These are phyloP conservation scores for Sarcophaga peregrina DNA, from an alignment of 1,140 invertebrate species.

Conservation along the genomic window DNA sequence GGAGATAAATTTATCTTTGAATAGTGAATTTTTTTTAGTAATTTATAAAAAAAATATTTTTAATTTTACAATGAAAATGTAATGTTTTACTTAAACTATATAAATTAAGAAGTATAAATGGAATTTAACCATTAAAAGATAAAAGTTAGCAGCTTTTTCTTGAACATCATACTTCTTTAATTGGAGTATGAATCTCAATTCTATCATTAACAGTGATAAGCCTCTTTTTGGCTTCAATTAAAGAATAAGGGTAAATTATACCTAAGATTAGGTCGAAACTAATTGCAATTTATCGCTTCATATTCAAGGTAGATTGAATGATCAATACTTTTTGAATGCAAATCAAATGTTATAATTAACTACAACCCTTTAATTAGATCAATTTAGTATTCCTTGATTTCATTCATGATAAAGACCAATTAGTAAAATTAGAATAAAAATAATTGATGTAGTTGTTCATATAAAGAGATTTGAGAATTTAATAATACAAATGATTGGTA, in stretches of 20 bases:
- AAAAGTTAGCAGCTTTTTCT: conserved; percentile 70
- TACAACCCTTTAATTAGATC: conserved; percentile 71
- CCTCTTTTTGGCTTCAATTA: conserved; percentile 72
- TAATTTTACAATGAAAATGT: conserved; percentile 73
- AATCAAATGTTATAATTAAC: too few species aligned
- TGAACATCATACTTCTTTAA: too few species aligned
- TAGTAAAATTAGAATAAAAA: conserved; percentile 71
- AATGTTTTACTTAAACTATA: conserved; percentile 71
- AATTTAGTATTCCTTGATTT: conserved; percentile 72
- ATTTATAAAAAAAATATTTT: conserved; percentile 66
- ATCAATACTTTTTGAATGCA: conserved; percentile 72
- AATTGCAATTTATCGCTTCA: conserved; percentile 70
- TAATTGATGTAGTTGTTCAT: conserved; percentile 65
- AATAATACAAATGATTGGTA: conserved; percentile 71
- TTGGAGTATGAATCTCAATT: conserved; percentile 66
- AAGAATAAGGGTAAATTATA: conserved; percentile 67
- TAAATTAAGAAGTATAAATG: conserved; percentile 69
- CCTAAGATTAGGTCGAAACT: conserved; percentile 72
- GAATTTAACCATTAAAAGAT: conserved; percentile 68
- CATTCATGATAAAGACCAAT: conserved; percentile 72
- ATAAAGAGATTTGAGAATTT: conserved; percentile 63
- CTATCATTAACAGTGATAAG: conserved; percentile 71
- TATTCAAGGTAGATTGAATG: conserved; percentile 70
- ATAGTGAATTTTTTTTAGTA: conserved; percentile 56
- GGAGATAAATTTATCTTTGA: too few species aligned